phyloP scores from a whole-genome alignment of 1,140 invertebrate genomes.

The Eumaeus atala region DNA sequence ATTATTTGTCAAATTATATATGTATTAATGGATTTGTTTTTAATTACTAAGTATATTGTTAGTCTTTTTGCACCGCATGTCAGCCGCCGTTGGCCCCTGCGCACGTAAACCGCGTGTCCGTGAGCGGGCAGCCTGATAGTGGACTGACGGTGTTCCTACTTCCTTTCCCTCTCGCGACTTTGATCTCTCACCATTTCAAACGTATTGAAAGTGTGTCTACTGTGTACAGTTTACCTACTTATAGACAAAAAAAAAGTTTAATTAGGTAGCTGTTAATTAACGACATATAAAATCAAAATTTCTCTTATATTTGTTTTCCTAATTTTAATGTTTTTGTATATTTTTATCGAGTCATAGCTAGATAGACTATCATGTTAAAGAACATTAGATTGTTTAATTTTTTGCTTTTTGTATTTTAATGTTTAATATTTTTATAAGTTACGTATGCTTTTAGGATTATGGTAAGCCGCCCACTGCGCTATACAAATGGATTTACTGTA shows the following conservation, averaged over 20 bases:
- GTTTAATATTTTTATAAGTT: conserved; percentile 4
- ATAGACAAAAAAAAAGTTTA: too few species aligned
- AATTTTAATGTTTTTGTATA: conserved; percentile 8
- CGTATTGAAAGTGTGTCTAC: too few species aligned
- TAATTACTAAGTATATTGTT: too few species aligned
- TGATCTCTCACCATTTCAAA: conserved; percentile 5
- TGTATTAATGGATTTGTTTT: too few species aligned
- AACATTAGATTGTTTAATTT: conserved; percentile 8
- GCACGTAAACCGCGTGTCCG: too few species aligned
- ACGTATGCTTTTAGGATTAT: neutral
- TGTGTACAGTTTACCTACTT: too few species aligned
- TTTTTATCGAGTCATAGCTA: conserved; percentile 7
- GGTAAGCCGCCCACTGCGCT: neutral
- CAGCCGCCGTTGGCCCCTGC: too few species aligned
- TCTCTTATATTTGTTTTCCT: conserved; percentile 5
- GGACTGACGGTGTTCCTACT: too few species aligned
- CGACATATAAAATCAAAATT: neutral
- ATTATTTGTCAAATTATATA: too few species aligned
- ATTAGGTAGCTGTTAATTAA: too few species aligned
- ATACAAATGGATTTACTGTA: neutral
- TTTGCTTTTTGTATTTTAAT: conserved; percentile 8
- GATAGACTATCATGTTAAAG: conserved; percentile 6
- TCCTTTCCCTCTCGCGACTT: neutral
- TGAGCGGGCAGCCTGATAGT: too few species aligned
- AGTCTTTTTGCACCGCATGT: too few species aligned